These are phyloP conservation scores for Cervus canadensis DNA, from an alignment of 2,113 vertebrate genomes.

Conservation along the genomic window DNA sequence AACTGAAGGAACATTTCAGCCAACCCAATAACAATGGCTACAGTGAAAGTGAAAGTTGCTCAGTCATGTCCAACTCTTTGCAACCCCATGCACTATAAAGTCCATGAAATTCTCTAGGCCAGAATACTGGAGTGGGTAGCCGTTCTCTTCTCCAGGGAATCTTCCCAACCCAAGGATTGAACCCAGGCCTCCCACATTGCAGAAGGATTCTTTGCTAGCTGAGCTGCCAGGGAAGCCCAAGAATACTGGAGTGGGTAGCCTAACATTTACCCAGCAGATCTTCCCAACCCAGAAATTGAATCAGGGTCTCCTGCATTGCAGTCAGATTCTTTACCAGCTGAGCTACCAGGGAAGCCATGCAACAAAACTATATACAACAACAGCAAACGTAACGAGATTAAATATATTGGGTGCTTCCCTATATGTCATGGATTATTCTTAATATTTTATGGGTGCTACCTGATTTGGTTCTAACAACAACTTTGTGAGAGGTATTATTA, in stretches of 20 bases:
- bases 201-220: neutral
- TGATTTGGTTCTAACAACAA: neutral
- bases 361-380: neutral
- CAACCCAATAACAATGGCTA: neutral
- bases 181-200: rapidly evolving
- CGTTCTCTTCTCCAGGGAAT: neutral
- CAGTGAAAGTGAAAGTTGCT: neutral
- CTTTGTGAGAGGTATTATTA: neutral
- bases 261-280: neutral
- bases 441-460: neutral
- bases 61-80: neutral
- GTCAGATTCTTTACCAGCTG: neutral
- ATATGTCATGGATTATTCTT: neutral
- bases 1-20: neutral
- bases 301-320: neutral
- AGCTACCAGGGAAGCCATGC: neutral
- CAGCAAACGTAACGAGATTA: neutral
- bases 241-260: neutral
- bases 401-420: neutral
- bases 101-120: neutral
- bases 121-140: neutral
- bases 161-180: neutral
- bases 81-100: neutral
- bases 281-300: neutral
- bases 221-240: neutral